Percentiles rank a stretch among this genome's conserved stretches.
Evolutionary conservation across 2,888 invertebrate species (phyloP).

Genomic region (Leucophenga montana): DNA sequence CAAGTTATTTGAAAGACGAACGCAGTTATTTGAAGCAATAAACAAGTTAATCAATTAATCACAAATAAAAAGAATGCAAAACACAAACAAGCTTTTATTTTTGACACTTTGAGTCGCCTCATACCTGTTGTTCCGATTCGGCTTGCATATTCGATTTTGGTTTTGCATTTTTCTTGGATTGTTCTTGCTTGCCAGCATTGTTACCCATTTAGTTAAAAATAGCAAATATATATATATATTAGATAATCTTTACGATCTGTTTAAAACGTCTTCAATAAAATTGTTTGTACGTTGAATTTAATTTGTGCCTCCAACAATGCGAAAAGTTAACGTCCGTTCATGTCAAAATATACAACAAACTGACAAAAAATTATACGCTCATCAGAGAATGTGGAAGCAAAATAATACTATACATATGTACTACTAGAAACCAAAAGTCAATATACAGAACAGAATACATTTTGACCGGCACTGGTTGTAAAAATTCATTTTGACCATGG

Average conservation of each 20-base stretch:
- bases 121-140: slow-evolving; percentile 29
- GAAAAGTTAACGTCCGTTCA: slow-evolving; percentile 48
- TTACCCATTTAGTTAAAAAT: slow-evolving; percentile 49
- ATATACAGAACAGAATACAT: too few species aligned
- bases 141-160: slow-evolving; percentile 1
- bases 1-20: too few species aligned
- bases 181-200: slow-evolving; percentile 47
- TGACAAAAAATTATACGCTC: slow-evolving; percentile 42
- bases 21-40: too few species aligned
- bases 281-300: slow-evolving; percentile 29
- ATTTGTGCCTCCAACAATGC: background rate
- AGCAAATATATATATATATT: background rate
- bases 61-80: too few species aligned
- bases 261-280: slow-evolving; percentile 31
- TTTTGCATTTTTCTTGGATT: slow-evolving; percentile 26
- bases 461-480: too few species aligned
- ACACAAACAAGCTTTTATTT: too few species aligned
- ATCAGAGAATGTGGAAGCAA: slow-evolving; percentile 30
- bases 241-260: background rate
- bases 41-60: too few species aligned
- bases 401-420: slow-evolving; percentile 26
- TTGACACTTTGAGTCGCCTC: background rate
- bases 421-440: too few species aligned
- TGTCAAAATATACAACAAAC: slow-evolving; percentile 54
- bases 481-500: too few species aligned